Base-by-base conservation (phyloP, 2,797 vertebrate species). In the Chlorospingus semifuscus region DNA sequence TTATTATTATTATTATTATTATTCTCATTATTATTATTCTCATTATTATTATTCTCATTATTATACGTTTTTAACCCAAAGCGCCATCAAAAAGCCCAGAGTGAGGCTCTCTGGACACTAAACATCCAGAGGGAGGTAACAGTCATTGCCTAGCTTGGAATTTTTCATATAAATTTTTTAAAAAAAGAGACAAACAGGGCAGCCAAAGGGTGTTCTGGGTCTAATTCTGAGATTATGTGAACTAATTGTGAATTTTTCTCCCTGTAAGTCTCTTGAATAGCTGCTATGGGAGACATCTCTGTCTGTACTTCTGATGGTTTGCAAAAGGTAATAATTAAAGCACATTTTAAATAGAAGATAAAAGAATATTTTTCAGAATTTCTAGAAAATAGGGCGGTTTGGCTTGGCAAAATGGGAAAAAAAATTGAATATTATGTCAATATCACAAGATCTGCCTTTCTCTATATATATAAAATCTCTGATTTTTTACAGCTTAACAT, bases 361-460 rank as follows among this genome's bases (percentile, higher is more conserved):
- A 74, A 50, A 76, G 34, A n/a, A 4, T 63, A 64, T 53, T 88
- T 88, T 59, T 86, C 66, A 76, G 74, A 64, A 87, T 90, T 29
- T 19, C 42, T 77, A 79, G 70, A 88, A 89, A 87, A 82, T 39
- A 47, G 20, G 15, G 34, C 79, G 27, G 32, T 79, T 82, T 68
- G 44, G 24, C 59, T 86, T 63, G 44, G n/a, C 18, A 88, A 63
- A 82, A 37, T 41, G 23, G 57, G 60, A 21, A 17, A 49, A 55
- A 55, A 64, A 37, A 21, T 13, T 12, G 12, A 79, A 72, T 90
- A 84, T 63, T 83, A 5, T 72, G 56, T 47, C 70, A 74, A 29
- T 94, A 90, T 55, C 66, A 55, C 60, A 82, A 84, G 59, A 90
- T 64, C 85, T 94, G 47, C 55, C 30, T 88, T 88, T 93, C 91